Evolutionary conservation across 2,113 vertebrate species (phyloP), one percentile per base, ranked within the genome.

Genomic region (Trichomycterus rosablanca): DNA sequence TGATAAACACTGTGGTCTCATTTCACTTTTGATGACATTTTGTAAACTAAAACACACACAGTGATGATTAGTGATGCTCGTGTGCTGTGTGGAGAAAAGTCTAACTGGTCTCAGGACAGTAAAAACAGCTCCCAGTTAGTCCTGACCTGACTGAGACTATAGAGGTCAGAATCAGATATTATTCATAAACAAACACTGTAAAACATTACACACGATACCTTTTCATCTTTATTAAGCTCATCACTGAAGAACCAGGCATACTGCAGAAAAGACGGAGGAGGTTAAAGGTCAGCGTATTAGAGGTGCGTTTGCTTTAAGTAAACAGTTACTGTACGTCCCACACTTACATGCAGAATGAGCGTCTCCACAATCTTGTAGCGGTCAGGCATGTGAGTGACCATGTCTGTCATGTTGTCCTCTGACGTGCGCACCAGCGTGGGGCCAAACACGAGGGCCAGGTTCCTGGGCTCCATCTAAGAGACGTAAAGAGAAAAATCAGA

Each of bases 381-480:
- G 80, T 98, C 95, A 0, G 94, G 93, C 95, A 98, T 97, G 82
- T 98, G 95, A 0, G 93, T 98, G 76, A 98, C 94, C 96, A 98
- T 98, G 80, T 98, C 93, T 0, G 88, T 95, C 96, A 98, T 98
- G 78, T 95, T 98, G 86, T 98, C 96, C 76, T 97, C 95, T 0
- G 95, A 98, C 0, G 93, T 97, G 10, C 95, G 81, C 57, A 98
- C 96, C 74, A 98, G 77, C 0, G 96, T 98, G 5, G 96, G 96
- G 50, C 96, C 96, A 0, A 98, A 98, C 62, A 98, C 95, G 78
- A 98, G 78, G 0, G 96, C 96, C 67, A 98, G 80, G 80, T 98
- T 98, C 51, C 96, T 88, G 1, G 96, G 92, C 51, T 98, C 95
- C 96, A 98, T 98, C 96, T 98, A 78, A 30, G 24, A 16, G 49